Evolutionary conservation across 2,113 vertebrate genomes (phyloP).

Genomic region (Nibea coibor): DNA sequence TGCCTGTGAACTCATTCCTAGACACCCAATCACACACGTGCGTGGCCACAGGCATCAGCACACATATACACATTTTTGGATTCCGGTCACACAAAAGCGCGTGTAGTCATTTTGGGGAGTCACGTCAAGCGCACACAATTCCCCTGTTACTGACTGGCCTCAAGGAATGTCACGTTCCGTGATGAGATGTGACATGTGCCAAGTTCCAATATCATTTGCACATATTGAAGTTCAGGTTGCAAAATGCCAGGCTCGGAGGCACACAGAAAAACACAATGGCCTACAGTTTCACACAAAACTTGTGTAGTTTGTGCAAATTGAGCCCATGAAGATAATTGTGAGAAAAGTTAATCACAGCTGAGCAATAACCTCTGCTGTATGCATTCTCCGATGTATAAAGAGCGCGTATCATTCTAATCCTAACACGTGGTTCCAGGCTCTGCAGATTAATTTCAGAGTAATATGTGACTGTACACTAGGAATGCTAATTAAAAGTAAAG

Average conservation of each 20-base stretch:
- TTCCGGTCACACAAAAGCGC: constrained; percentile 5
- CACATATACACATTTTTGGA: not conserved
- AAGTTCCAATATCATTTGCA: constrained; percentile 45
- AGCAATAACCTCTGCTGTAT: not conserved
- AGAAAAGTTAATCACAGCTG: constrained; percentile 1
- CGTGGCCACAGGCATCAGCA: constrained; percentile 7
- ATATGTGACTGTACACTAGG: constrained; percentile 15
- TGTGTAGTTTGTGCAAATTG: not conserved
- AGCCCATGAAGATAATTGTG: constrained; percentile 3
- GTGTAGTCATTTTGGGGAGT: constrained; percentile 20
- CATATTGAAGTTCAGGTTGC: constrained; percentile 44
- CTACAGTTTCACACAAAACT: not conserved
- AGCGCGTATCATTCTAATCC: constrained; percentile 25
- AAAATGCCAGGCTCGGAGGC: constrained; percentile 5
- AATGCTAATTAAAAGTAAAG: constrained; percentile 54
- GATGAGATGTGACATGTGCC: constrained; percentile 55
- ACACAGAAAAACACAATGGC: not conserved
- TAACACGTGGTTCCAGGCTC: constrained; percentile 1
- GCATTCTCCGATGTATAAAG: not conserved
- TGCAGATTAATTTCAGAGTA: constrained; percentile 45
- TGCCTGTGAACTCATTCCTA: not conserved
- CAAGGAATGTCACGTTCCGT: constrained; percentile 14
- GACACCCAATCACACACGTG: not conserved
- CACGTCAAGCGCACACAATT: constrained; percentile 8
- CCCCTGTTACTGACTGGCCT: constrained; percentile 1